phyloP scores from a whole-genome alignment of 2,113 vertebrate species.

The Lamprologus speciosus region DNA sequence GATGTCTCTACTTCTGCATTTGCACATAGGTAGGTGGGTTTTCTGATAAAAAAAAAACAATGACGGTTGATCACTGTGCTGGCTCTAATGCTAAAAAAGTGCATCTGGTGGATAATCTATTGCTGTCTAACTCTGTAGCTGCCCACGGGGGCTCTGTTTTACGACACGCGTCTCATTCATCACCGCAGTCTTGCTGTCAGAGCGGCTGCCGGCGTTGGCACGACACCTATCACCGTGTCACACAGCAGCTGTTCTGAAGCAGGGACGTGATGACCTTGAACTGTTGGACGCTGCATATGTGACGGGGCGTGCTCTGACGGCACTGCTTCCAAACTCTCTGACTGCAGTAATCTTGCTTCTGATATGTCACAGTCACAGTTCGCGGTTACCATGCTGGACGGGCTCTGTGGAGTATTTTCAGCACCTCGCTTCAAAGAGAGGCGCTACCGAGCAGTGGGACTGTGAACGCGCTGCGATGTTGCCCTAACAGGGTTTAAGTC shows the following conservation, averaged over 20 bases:
- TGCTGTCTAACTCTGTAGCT: not conserved
- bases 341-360: slow-evolving; percentile 6
- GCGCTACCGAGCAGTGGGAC: not conserved
- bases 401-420: slow-evolving; percentile 1
- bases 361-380: not conserved
- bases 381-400: not conserved
- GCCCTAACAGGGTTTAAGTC: not conserved
- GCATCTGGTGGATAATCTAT: not conserved
- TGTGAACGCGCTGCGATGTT: not conserved
- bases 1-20: not conserved
- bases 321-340: not conserved
- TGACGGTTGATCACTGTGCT: not conserved
- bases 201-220: not conserved
- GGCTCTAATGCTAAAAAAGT: not conserved
- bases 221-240: not conserved
- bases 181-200: not conserved
- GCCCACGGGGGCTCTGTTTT: not conserved
- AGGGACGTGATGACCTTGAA: not conserved
- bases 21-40: fast-evolving
- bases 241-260: not conserved
- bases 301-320: not conserved
- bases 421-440: slow-evolving; percentile 20
- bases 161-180: not conserved
- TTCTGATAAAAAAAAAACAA: not conserved
- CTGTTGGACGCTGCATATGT: not conserved